Evolutionary conservation across 23 tunicate genomes (phyloP).

Genomic region (Ciona savignyi): DNA sequence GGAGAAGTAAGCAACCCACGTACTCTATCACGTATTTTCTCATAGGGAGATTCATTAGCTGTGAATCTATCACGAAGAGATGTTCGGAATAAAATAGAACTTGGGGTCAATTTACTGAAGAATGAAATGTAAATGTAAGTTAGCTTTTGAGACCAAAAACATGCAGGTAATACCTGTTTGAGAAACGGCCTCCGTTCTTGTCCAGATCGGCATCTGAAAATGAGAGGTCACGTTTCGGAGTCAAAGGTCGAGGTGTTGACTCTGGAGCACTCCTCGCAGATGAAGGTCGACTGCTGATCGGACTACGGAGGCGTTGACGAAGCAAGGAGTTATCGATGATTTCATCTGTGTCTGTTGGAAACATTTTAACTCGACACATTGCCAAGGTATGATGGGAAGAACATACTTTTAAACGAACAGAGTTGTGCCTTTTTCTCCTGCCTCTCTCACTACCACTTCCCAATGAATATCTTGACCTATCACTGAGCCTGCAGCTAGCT

Average conservation of each 20-base stretch:
- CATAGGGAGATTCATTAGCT: slow-evolving; percentile 59
- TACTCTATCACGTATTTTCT: slow-evolving; percentile 90
- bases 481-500: too few relatives aligned
- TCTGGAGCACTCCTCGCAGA: slow-evolving; percentile 48
- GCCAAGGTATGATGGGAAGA: too few relatives aligned
- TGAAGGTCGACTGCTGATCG: slow-evolving; percentile 40
- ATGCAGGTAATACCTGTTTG: too few relatives aligned
- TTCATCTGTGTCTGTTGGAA: slow-evolving; percentile 41
- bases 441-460: slow-evolving; percentile 25
- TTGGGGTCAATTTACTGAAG: slow-evolving; percentile 23
- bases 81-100: slow-evolving; percentile 49
- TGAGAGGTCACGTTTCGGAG: slow-evolving; percentile 52
- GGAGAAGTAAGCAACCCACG: slow-evolving; percentile 71
- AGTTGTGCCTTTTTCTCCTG: slow-evolving; percentile 5
- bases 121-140: not conserved
- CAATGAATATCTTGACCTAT: slow-evolving; percentile 8
- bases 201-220: slow-evolving; percentile 38
- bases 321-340: slow-evolving; percentile 27
- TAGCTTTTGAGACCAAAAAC: too few relatives aligned
- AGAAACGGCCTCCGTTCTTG: not conserved
- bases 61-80: slow-evolving; percentile 54
- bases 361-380: too few relatives aligned
- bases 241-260: slow-evolving; percentile 37
- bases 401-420: slow-evolving; percentile 60
- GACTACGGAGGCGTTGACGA: slow-evolving; percentile 9